Conservation (phyloP, 2,888 invertebrate genomes). For the Troides oblongomaculatus region DNA sequence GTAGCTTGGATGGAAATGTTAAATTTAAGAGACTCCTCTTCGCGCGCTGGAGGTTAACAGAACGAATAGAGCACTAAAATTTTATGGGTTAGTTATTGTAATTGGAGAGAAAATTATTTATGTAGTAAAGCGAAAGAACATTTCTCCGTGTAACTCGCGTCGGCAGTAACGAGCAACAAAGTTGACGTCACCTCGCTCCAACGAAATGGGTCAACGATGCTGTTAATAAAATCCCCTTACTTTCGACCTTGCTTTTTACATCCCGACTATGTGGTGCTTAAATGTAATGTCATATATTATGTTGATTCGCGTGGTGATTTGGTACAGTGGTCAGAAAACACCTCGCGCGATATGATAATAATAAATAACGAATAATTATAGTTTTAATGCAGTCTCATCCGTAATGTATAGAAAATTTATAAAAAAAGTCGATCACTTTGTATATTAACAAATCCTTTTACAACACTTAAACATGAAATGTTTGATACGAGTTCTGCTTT, state of each 20-base stretch:
- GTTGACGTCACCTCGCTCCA: constrained; percentile 19
- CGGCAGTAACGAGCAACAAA: constrained; percentile 14
- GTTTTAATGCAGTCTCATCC: too few species aligned
- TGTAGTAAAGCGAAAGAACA: constrained; percentile 7
- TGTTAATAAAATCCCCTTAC: constrained; percentile 25
- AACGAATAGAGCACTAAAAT: not conserved
- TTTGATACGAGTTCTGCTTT: too few species aligned
- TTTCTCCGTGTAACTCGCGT: constrained; percentile 1
- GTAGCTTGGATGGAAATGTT: too few species aligned
- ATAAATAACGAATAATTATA: too few species aligned
- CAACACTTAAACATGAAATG: too few species aligned
- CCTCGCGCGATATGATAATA: not conserved
- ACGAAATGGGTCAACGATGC: constrained; percentile 23
- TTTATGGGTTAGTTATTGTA: not conserved
- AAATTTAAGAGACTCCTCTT: not conserved
- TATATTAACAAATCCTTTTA: too few species aligned
- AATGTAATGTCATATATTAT: constrained; percentile 17
- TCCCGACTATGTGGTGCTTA: constrained; percentile 10
- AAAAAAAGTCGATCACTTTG: too few species aligned
- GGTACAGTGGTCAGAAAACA: not conserved
- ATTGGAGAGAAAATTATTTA: constrained; percentile 9
- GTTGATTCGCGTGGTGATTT: not conserved
- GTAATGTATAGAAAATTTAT: too few species aligned
- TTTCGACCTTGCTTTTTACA: constrained; percentile 25
- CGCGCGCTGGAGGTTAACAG: not conserved